A percentile compares a stretch with the other conserved stretches of the same genome.
These are phyloP conservation scores for Neosilurus hyrtlii DNA, from an alignment of 2,797 vertebrate species.

Conservation along the genomic window DNA sequence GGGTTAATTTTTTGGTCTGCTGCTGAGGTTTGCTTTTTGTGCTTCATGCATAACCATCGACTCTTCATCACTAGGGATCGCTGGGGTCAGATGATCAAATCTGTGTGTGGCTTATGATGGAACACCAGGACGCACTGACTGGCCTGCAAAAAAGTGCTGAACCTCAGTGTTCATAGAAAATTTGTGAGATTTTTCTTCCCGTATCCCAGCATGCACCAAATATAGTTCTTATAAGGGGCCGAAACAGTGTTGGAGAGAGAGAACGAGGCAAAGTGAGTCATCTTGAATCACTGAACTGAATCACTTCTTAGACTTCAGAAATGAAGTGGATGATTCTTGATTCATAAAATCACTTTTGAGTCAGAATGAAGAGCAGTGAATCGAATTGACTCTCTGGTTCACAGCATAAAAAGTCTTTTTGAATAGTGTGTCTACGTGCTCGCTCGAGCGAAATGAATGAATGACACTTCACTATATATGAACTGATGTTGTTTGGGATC, in stretches of 20 bases:
- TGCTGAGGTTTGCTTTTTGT: not conserved
- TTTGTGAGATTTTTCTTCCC: not conserved
- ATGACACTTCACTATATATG: conserved; percentile 34
- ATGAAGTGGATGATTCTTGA: not conserved
- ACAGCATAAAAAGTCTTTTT: too few species aligned
- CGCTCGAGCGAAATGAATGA: conserved; percentile 30
- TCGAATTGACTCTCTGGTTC: not conserved
- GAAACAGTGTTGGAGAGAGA: not conserved
- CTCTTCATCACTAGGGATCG: not conserved
- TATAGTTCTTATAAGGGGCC: not conserved
- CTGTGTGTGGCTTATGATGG: not conserved
- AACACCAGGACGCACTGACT: not conserved
- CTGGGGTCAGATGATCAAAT: not conserved
- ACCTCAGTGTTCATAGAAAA: not conserved
- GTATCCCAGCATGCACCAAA: not conserved
- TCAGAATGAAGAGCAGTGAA: not conserved
- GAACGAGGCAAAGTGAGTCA: not conserved
- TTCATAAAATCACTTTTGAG: not conserved
- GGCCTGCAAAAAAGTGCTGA: not conserved
- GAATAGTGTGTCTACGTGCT: not conserved
- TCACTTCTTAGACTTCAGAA: not conserved
- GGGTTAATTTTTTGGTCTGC: not conserved
- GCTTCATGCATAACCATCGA: not conserved
- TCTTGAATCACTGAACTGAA: not conserved
- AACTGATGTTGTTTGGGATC: conserved; percentile 39